These are phyloP conservation scores for Oncorhynchus masou DNA, from an alignment of 2,113 vertebrate species.

Conservation along the genomic window DNA sequence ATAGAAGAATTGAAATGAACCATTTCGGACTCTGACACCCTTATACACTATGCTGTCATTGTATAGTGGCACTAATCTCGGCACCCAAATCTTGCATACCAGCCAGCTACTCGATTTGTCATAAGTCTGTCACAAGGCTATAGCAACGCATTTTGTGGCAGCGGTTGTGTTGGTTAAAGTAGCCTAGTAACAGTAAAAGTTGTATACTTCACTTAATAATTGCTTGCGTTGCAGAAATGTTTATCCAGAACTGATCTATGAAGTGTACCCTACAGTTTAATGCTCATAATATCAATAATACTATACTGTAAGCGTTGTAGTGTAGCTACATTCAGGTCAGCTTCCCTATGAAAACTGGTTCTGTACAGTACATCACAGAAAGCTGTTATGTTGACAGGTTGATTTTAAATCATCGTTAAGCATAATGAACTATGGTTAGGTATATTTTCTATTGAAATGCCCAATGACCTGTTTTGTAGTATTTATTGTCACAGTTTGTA, in stretches of 20 bases:
- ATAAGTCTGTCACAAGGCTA: no score
- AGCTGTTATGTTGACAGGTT: slow-evolving; percentile 1
- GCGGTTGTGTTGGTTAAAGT: no score
- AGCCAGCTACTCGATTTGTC: no score
- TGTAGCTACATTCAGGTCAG: background rate
- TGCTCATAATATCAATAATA: background rate
- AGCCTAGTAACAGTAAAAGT: no score
- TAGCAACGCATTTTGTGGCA: no score
- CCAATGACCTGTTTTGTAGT: no score
- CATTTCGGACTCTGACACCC: background rate
- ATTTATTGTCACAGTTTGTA: no score
- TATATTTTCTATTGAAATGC: no score
- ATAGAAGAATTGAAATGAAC: background rate
- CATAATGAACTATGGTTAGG: no score
- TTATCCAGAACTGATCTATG: background rate
- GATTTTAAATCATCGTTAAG: background rate
- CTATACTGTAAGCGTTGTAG: background rate
- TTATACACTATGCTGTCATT: background rate
- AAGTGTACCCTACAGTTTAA: background rate
- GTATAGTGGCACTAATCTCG: no score
- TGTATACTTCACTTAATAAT: no score
- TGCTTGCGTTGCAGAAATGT: background rate
- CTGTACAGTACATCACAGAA: background rate
- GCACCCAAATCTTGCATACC: no score
- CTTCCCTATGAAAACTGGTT: background rate